phyloP scores from a whole-genome alignment of 2,888 invertebrate species.

The Amblyjoppa proteus region DNA sequence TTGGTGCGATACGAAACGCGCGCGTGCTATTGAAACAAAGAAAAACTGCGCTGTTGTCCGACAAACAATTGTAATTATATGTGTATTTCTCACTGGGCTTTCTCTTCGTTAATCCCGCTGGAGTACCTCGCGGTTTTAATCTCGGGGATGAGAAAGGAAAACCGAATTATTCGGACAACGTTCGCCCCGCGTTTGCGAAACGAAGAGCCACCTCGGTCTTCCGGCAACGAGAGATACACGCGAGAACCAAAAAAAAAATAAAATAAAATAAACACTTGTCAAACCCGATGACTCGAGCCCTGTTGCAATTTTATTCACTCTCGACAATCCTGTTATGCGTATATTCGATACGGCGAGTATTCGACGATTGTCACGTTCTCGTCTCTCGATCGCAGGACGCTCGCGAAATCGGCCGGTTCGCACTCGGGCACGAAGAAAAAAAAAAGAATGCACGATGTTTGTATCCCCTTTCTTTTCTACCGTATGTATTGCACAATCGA shows the following conservation, averaged over 20 bases:
- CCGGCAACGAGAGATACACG: too few relatives aligned
- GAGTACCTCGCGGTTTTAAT: background rate
- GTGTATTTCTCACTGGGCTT: background rate
- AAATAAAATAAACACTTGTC: too few relatives aligned
- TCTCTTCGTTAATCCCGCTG: background rate
- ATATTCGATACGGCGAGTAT: background rate
- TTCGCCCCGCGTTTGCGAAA: too few relatives aligned
- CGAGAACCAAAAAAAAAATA: too few relatives aligned
- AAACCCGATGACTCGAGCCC: too few relatives aligned
- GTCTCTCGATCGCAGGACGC: background rate
- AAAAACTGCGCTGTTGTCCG: constrained; percentile 10
- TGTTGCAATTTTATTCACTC: too few relatives aligned
- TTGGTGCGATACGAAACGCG: constrained; percentile 57
- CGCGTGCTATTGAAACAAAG: constrained; percentile 59
- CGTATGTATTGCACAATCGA: too few relatives aligned
- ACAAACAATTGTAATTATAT: background rate
- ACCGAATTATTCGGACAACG: background rate
- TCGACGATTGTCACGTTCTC: background rate
- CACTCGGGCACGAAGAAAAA: background rate
- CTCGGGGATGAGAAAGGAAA: background rate
- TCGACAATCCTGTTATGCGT: too few relatives aligned
- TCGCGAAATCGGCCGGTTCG: constrained; percentile 6
- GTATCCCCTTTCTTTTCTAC: background rate
- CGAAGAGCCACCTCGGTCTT: too few relatives aligned
- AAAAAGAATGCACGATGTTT: background rate